These are phyloP conservation scores for Urosaurus nigricauda DNA, from an alignment of 2,797 vertebrate species.

Conservation along the genomic window DNA sequence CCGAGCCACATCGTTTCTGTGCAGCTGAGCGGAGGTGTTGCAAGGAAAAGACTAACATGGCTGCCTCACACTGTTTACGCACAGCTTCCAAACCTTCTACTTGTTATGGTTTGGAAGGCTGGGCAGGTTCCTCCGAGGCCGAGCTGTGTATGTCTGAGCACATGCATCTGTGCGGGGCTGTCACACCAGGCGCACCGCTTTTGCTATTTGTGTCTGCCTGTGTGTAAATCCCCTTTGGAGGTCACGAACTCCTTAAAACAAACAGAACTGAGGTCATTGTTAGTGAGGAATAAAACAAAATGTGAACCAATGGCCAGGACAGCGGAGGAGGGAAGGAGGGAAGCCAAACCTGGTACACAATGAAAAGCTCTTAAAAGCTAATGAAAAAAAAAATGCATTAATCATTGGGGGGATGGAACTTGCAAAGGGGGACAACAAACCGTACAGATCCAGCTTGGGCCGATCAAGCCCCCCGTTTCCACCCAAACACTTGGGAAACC, in stretches of 20 bases:
- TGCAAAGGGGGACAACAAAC: slow-evolving; percentile 18
- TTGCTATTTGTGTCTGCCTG: slow-evolving; percentile 18
- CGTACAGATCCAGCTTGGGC: neutral
- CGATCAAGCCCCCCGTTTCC: neutral
- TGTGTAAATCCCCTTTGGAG: slow-evolving; percentile 58
- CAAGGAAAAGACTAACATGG: neutral
- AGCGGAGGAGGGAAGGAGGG: slow-evolving; percentile 31
- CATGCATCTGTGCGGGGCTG: neutral
- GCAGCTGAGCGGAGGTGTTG: fast-evolving
- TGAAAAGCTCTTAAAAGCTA: slow-evolving; percentile 41
- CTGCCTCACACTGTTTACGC: neutral
- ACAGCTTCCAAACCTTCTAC: neutral
- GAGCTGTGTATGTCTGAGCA: neutral
- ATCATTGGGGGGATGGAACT: slow-evolving; percentile 56
- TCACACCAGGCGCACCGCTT: slow-evolving; percentile 51
- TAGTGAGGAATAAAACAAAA: slow-evolving; percentile 63
- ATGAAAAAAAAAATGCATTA: slow-evolving; percentile 57
- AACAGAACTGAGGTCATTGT: slow-evolving; percentile 77
- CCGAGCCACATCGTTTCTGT: neutral
- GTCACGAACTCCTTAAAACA: slow-evolving; percentile 80
- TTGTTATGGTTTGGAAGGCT: slow-evolving; percentile 33
- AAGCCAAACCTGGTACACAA: slow-evolving; percentile 41
- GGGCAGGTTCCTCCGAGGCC: slow-evolving; percentile 42
- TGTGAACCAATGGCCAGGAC: slow-evolving; percentile 56
- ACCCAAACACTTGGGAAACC: neutral